A percentile compares a stretch with the other conserved stretches of the same genome.
Conservation (phyloP, 2,797 vertebrate genomes). For the Paguma larvata region DNA sequence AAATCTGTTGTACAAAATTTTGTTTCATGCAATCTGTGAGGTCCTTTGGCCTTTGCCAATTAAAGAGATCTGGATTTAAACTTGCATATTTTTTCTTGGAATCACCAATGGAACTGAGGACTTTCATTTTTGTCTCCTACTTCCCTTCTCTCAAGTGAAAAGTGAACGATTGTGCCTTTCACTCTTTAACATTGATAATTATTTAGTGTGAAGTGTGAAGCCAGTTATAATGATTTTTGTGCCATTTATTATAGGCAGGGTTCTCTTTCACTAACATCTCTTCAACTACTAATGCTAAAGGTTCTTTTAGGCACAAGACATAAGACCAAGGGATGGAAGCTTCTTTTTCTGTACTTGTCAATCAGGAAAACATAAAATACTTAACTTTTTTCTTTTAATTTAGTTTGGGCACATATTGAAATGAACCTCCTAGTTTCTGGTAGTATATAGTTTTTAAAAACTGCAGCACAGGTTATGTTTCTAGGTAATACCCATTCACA, state of each 20-base stretch:
- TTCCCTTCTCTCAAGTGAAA: background rate
- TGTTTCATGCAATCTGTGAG: background rate
- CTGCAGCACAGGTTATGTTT: background rate
- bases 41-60: slow-evolving; percentile 13
- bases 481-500: background rate
- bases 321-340: background rate
- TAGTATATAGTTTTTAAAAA: background rate
- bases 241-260: slow-evolving; percentile 13
- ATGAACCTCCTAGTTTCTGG: background rate
- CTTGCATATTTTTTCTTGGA: background rate
- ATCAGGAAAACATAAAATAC: background rate
- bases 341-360: slow-evolving; percentile 18
- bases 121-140: background rate
- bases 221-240: slow-evolving; percentile 54
- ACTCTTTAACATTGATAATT: slow-evolving; percentile 42
- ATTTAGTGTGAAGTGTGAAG: slow-evolving; percentile 15
- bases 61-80: slow-evolving; percentile 11
- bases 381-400: background rate
- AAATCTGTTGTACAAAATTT: slow-evolving; percentile 17
- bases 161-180: slow-evolving; percentile 27
- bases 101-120: background rate
- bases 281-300: background rate
- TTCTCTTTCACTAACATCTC: slow-evolving; percentile 29
- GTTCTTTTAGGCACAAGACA: background rate
- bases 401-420: background rate